A percentile compares a stretch with the other conserved stretches of the same genome.
Evolutionary conservation across 2,797 vertebrate genomes (phyloP).

Genomic region (Okamejei kenojei): DNA sequence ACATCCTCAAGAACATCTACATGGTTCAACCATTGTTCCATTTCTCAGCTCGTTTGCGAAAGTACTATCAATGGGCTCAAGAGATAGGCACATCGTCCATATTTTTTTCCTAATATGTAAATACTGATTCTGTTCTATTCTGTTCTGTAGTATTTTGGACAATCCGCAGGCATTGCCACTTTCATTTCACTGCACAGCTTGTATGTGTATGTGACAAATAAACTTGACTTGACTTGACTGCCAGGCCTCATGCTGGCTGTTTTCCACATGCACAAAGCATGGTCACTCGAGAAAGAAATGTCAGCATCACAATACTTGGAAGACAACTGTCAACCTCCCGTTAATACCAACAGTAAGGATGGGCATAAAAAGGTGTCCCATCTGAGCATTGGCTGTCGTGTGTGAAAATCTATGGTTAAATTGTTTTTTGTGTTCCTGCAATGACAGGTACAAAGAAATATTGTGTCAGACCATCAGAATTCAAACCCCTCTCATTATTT

Average conservation of each 20-base stretch:
- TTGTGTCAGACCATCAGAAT: neutral
- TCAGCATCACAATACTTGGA: neutral
- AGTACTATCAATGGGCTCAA: neutral
- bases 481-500: slow-evolving; percentile 25
- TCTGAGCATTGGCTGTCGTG: neutral
- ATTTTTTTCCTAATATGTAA: no score
- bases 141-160: no score
- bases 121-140: no score
- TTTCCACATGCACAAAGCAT: neutral
- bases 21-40: neutral
- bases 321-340: neutral
- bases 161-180: no score
- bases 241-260: neutral
- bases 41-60: neutral
- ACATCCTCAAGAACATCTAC: neutral
- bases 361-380: neutral
- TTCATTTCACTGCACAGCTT: no score
- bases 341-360: neutral
- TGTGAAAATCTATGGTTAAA: neutral
- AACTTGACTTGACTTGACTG: no score
- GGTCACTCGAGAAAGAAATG: neutral
- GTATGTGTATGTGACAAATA: no score
- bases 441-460: neutral
- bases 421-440: neutral
- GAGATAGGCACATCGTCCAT: neutral